Evolutionary conservation across 2,888 invertebrate genomes (phyloP).

Genomic region (Hydropsyche betteni): DNA sequence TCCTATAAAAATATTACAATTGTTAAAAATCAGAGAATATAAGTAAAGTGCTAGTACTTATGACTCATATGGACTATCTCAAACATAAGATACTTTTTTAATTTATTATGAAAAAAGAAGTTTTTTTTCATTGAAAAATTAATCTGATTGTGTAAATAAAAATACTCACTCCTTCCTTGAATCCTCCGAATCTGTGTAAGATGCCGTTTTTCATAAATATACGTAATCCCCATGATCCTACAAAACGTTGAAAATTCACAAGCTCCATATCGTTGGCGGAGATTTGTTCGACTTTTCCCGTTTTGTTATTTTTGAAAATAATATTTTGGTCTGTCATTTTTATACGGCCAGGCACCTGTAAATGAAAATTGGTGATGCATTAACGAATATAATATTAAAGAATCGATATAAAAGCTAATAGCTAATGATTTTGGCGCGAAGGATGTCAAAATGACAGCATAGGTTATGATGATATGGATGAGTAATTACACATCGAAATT

Average conservation of each 20-base stretch:
- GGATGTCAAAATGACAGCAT: neutral
- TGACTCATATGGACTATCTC: too few relatives aligned
- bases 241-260: constrained; percentile 92
- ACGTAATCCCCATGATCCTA: constrained; percentile 89
- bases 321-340: constrained; percentile 92
- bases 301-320: constrained; percentile 94
- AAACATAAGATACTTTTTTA: too few relatives aligned
- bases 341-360: constrained; percentile 87
- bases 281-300: constrained; percentile 95
- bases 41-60: too few relatives aligned
- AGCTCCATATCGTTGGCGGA: constrained; percentile 84
- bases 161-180: constrained; percentile 81
- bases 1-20: constrained; percentile 67
- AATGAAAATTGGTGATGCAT: constrained; percentile 50
- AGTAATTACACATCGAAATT: constrained; percentile 30
- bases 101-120: too few relatives aligned
- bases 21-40: too few relatives aligned
- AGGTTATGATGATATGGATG: neutral
- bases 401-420: neutral
- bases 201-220: constrained; percentile 90
- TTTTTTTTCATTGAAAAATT: too few relatives aligned
- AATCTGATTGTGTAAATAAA: neutral
- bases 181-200: constrained; percentile 91
- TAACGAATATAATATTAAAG: too few relatives aligned
- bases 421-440: constrained; percentile 16